Evolutionary conservation across 2,113 vertebrate genomes (phyloP), one percentile per base, ranked within the genome.

Genomic region (Syngnathus typhle): DNA sequence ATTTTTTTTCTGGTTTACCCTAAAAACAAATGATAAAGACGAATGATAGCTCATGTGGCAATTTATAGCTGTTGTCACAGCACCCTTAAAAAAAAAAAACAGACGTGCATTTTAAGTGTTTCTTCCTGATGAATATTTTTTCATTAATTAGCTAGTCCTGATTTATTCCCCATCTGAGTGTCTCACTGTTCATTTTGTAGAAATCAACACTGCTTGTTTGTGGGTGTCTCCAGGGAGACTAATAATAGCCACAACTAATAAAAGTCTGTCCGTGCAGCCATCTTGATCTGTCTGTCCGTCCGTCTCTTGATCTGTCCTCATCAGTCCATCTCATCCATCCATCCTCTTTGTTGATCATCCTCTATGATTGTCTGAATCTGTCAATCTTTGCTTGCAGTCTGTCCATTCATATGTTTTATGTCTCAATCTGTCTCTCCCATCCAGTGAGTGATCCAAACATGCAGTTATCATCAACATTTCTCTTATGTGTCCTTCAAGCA

Each of bases 41-140:
- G 13, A n/a, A 15, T 3, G 9, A 56, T 15, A 27, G 11, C 52
- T 55, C 12, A 23, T 55, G 19, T 13, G 11, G 5, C 59, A 21
- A 9, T 36, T 60, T 38, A 36, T 19, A 37, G 56, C 37, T 19
- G 58, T 19, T 3, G 16, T 59, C 15, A 18, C 36, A 38, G 36
- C 36, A 11, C 16, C 58, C 19, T 19, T 38, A 60, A 60, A 60
- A 38, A 60, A 59, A 59, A 59, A 60, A 60, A n/a, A 60, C 11
- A 16, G 32, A 19, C 36, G 5, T 38, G 15, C 32, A 19, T 37
- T 58, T 58, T 15, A 59, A 59, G 56, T 18, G 16, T 1, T 59
- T 32, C 13, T 59, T 37, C 56, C 37, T 36, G 36, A 37, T 59
- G 2, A 59, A 59, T 59, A 59, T 59, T n/a, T 60, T 60, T 38